Base-by-base conservation (phyloP, 1,140 invertebrate genomes). In the Saccostrea echinata region DNA sequence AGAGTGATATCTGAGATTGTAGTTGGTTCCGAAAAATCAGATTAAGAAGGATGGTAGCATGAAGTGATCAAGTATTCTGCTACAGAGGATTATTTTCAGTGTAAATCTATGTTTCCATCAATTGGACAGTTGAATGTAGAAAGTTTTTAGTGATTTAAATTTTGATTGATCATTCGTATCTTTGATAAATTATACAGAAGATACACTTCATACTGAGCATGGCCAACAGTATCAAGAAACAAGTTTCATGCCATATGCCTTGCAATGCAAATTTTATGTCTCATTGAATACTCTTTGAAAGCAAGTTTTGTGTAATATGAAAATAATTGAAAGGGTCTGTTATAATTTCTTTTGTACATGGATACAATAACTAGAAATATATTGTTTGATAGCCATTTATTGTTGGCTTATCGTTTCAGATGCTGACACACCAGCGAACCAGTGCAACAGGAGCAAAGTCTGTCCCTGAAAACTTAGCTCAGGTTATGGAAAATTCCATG, bases 251-350 rank as follows among this genome's bases (percentile, higher is more conserved):
- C 68, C 68, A 76, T 43, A 43, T 76, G 68, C 68, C 11, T 3
- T 76, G 27, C 24, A 24, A 35, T 27, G 30, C 68, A 76, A 61
- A 33, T 18, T 76, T 76, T 33, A 76, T 76, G 68, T 27, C 68
- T 33, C 68, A 76, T 27, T 76, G 68, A 76, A 16, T 30, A 33
- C 27, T 76, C 68, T 76, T 76, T 76, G 30, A 76, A 76, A 76
- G 24, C 27, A 30, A 76, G 30, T 76, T 76, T 76, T 27, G 68
- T 33, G 30, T 76, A 76, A 76, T 76, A 33, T 76, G 68, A 76
- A 76, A 30, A 76, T 76, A 76, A 76, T 76, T 76, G 27, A 76
- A 76, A 76, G 68, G 68, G 68, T 9, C 27, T 76, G 68, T 30
- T 76, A 76, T 8, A 76, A 16, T 76, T 76, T 76, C 68, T 76